Conservation (phyloP, 2,888 invertebrate species). For the Napeogenes inachia region DNA sequence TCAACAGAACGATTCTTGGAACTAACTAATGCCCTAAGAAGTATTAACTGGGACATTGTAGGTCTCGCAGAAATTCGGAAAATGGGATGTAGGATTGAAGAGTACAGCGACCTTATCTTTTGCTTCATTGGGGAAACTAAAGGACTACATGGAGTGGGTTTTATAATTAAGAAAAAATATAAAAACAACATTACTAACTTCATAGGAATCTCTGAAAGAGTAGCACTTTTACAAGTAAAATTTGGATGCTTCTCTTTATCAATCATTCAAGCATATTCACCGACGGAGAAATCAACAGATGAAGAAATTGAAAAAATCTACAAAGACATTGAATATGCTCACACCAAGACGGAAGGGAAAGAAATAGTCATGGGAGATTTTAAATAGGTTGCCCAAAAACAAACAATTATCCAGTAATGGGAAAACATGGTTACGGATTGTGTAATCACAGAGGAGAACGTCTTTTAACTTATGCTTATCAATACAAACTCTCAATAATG, state of each 20-base stretch:
- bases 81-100: conserved; percentile 17
- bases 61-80: conserved; percentile 19
- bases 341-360: not conserved
- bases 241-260: conserved; percentile 8
- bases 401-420: conserved; percentile 14
- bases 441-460: conserved; percentile 27
- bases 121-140: too few relatives aligned
- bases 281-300: conserved; percentile 13
- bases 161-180: too few relatives aligned
- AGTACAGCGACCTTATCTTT: not conserved
- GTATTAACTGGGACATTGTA: conserved; percentile 19
- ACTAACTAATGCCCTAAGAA: not conserved
- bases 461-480: conserved; percentile 23
- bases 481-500: conserved; percentile 28
- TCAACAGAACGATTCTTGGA: too few relatives aligned
- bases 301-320: conserved; percentile 9
- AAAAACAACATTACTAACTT: not conserved
- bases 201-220: conserved; percentile 18
- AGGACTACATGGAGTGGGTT: too few relatives aligned
- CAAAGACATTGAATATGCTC: too few relatives aligned
- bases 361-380: conserved; percentile 14
- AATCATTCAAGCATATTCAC: conserved; percentile 7
- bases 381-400: conserved; percentile 1
- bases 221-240: conserved; percentile 15
- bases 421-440: conserved; percentile 25